A percentile compares a stretch with the other conserved stretches of the same genome.
Evolutionary conservation across 2,888 invertebrate genomes (phyloP).

Genomic region (Strigamia transsilvanica): DNA sequence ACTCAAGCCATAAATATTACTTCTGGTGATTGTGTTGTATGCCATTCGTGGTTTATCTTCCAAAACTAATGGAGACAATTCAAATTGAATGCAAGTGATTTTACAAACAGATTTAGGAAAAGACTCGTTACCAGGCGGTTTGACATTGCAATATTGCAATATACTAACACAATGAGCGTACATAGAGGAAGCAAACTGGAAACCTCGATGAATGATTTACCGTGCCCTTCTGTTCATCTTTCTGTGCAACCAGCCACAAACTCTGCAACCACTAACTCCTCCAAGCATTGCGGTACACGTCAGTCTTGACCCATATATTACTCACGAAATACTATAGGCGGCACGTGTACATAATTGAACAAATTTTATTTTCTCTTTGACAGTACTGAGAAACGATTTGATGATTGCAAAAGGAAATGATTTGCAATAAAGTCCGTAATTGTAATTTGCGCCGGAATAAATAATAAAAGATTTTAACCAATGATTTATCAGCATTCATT

Average conservation of each 20-base stretch:
- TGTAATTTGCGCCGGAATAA: background rate
- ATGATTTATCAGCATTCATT: background rate
- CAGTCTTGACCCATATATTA: background rate
- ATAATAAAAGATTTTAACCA: background rate
- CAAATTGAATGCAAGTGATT: too few relatives aligned
- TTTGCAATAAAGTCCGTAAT: background rate
- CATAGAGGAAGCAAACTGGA: background rate
- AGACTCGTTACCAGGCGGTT: background rate
- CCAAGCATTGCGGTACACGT: background rate
- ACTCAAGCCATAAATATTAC: too few relatives aligned
- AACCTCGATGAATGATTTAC: background rate
- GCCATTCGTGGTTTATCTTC: too few relatives aligned
- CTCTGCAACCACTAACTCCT: background rate
- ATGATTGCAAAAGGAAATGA: background rate
- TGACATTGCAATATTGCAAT: background rate
- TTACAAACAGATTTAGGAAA: background rate
- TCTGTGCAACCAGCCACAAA: background rate
- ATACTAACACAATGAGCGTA: background rate
- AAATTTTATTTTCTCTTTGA: background rate
- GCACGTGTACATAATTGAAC: background rate
- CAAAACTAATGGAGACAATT: too few relatives aligned
- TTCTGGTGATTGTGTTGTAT: too few relatives aligned
- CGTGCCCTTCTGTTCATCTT: constrained; percentile 3
- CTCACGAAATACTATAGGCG: background rate
- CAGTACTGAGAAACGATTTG: background rate